Evolutionary conservation across 1,140 invertebrate genomes (phyloP).

Genomic region (Sitobion miscanthi): DNA sequence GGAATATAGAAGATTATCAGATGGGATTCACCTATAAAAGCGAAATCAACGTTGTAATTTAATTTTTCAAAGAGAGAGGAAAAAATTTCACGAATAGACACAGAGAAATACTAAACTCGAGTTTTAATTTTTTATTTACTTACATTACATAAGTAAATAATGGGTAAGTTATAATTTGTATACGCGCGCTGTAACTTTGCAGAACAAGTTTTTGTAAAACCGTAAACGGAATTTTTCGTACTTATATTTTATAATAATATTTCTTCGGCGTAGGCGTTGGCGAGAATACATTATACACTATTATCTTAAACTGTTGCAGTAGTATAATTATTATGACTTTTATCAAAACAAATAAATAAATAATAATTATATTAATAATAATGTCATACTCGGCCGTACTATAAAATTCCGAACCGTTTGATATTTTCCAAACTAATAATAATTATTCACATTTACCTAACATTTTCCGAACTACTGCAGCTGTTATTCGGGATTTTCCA

Average conservation of each 20-base stretch:
- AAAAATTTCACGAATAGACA: background rate
- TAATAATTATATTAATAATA: background rate
- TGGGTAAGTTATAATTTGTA: background rate
- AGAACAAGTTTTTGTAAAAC: background rate
- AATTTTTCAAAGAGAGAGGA: background rate
- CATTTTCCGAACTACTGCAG: no score
- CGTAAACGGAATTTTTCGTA: background rate
- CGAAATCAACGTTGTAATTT: background rate
- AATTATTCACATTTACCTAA: no score
- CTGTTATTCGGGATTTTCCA: background rate
- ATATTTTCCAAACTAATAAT: no score
- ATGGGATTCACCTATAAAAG: background rate
- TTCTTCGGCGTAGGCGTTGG: background rate
- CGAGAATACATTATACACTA: background rate
- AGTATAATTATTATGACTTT: background rate
- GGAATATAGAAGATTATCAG: background rate
- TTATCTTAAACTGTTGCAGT: constrained; percentile 10
- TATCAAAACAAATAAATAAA: background rate
- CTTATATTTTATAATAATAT: background rate
- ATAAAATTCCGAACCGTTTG: no score
- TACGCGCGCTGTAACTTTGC: background rate
- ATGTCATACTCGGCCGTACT: no score
- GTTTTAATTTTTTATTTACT: background rate
- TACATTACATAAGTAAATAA: background rate
- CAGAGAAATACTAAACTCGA: background rate